These are phyloP conservation scores for Delphinus delphis DNA, from an alignment of 2,113 vertebrate genomes.

Conservation along the genomic window DNA sequence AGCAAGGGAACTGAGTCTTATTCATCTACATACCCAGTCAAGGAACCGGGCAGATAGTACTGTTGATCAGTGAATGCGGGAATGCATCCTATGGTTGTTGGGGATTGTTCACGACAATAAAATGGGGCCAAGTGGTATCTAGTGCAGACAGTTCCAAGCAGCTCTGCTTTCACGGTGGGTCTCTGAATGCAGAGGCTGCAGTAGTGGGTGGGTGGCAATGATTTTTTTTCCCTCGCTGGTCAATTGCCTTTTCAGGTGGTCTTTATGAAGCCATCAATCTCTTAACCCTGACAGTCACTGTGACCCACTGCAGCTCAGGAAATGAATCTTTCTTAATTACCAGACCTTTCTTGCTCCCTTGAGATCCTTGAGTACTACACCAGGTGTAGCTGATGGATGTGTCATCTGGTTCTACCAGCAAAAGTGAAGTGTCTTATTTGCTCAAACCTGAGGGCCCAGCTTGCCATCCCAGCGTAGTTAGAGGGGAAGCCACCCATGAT, in stretches of 20 bases:
- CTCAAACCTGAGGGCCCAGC: neutral
- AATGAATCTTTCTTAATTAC: constrained; percentile 78
- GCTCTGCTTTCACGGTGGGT: neutral
- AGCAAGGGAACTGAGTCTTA: neutral
- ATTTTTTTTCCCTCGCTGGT: constrained; percentile 27
- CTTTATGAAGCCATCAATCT: constrained; percentile 74
- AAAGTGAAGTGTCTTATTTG: constrained; percentile 31
- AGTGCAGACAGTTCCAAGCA: neutral
- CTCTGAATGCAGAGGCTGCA: neutral
- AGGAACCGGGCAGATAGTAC: neutral
- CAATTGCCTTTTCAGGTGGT: constrained; percentile 75
- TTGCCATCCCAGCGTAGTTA: neutral
- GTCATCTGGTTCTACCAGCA: constrained; percentile 13
- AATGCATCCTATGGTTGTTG: neutral
- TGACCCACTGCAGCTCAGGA: constrained; percentile 64
- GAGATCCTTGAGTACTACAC: constrained; percentile 60
- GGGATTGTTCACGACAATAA: neutral
- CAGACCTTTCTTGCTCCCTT: constrained; percentile 64
- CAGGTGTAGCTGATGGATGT: constrained; percentile 55
- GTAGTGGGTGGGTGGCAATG: constrained; percentile 25
- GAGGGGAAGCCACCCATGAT: constrained; percentile 1
- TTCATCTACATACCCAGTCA: neutral
- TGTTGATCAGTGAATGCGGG: neutral
- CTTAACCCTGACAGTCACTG: constrained; percentile 68
- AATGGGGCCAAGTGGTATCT: neutral